phyloP scores from a whole-genome alignment of 2,113 vertebrate species.

The Channa maculata region DNA sequence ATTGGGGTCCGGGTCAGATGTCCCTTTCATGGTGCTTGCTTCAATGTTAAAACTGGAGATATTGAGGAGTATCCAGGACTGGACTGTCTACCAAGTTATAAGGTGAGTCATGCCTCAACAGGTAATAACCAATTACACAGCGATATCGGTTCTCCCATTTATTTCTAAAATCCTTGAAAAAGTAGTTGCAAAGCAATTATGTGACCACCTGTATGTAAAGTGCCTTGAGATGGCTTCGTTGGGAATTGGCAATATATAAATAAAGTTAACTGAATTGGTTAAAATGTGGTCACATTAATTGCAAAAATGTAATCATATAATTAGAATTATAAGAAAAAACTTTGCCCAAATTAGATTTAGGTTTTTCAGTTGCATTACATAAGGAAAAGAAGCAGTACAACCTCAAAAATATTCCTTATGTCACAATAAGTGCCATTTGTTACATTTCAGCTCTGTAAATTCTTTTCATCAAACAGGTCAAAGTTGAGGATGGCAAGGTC shows the following conservation, averaged over 20 bases:
- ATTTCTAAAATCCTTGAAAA: no score
- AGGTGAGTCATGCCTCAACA: slow-evolving; percentile 60
- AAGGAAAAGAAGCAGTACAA: no score
- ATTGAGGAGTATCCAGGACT: slow-evolving; percentile 91
- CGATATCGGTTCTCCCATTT: no score
- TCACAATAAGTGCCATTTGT: background rate
- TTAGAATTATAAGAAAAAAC: background rate
- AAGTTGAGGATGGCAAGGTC: slow-evolving; percentile 84
- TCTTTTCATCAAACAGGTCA: slow-evolving; percentile 81
- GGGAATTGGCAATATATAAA: no score
- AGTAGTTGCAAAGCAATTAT: no score
- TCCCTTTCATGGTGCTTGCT: slow-evolving; percentile 90
- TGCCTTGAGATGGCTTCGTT: no score
- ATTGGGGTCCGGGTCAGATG: slow-evolving; percentile 86
- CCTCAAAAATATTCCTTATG: no score
- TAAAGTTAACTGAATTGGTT: no score
- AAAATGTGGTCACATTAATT: no score
- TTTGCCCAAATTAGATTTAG: background rate
- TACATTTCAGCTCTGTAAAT: background rate
- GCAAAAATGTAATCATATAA: background rate
- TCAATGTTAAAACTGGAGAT: slow-evolving; percentile 88
- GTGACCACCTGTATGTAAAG: no score
- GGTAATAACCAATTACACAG: no score
- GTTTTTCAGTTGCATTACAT: background rate
- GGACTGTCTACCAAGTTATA: slow-evolving; percentile 83